Percentiles rank a stretch among this genome's conserved stretches.
phyloP scores from a whole-genome alignment of 2,888 invertebrate species.

The Cheilosia scutellata region DNA sequence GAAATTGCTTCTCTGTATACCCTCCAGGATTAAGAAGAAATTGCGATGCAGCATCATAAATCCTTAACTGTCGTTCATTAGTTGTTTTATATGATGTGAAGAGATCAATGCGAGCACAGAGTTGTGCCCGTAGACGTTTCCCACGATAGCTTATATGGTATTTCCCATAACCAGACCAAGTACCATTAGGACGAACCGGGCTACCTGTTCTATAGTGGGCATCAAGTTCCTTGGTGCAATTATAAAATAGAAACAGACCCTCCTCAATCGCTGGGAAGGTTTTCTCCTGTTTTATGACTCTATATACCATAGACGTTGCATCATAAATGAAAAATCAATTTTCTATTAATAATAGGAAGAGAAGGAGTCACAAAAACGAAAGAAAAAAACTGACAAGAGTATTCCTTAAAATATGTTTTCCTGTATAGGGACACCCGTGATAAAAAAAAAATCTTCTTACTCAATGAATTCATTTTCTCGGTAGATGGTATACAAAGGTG shows the following conservation, averaged over 20 bases:
- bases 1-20: slow-evolving; percentile 30
- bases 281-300: slow-evolving; percentile 36
- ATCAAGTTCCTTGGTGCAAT: slow-evolving; percentile 28
- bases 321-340: slow-evolving; percentile 47
- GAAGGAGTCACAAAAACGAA: background rate
- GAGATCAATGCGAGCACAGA: slow-evolving; percentile 41
- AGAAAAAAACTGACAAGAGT: slow-evolving; percentile 12
- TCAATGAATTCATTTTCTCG: slow-evolving; percentile 23
- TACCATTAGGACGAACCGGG: slow-evolving; percentile 46
- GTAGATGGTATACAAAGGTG: slow-evolving; percentile 4
- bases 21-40: slow-evolving; percentile 64
- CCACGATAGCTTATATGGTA: slow-evolving; percentile 62
- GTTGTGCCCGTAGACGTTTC: slow-evolving; percentile 24
- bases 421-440: slow-evolving; percentile 10
- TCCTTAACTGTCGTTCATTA: slow-evolving; percentile 73
- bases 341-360: slow-evolving; percentile 29
- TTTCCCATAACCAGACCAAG: slow-evolving; percentile 42
- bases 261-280: background rate
- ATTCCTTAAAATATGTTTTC: slow-evolving; percentile 30
- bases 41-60: slow-evolving; percentile 63
- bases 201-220: slow-evolving; percentile 38
- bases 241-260: background rate
- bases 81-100: slow-evolving; percentile 67
- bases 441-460: background rate
- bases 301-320: slow-evolving; percentile 8